Percentiles rank a stretch among this genome's conserved stretches.
phyloP scores from a whole-genome alignment of 1,140 invertebrate genomes.

The Euglossa dilemma region DNA sequence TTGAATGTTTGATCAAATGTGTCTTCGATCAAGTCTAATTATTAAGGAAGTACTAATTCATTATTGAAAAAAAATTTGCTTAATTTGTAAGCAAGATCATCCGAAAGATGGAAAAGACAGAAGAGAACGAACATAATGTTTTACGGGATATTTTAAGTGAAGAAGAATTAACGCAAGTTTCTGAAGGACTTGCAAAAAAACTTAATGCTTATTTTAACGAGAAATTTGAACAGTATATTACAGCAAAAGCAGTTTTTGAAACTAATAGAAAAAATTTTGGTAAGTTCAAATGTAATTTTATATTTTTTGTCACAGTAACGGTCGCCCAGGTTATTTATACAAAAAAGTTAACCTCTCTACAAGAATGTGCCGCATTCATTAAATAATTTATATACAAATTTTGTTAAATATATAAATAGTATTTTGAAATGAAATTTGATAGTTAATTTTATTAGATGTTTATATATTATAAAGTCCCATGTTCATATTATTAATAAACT shows the following conservation, averaged over 20 bases:
- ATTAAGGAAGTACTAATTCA: background rate
- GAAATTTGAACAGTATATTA: constrained; percentile 87
- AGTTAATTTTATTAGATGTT: background rate
- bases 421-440: background rate
- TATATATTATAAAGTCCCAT: background rate
- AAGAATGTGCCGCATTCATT: background rate
- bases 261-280: constrained; percentile 84
- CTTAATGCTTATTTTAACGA: constrained; percentile 85
- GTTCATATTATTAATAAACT: background rate
- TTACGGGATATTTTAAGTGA: constrained; percentile 71
- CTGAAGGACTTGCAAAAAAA: constrained; percentile 82
- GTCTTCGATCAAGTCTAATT: background rate
- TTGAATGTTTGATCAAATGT: constrained; percentile 44
- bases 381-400: background rate
- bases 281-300: constrained; percentile 66
- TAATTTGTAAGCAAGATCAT: background rate
- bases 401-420: background rate
- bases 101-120: constrained; percentile 68
- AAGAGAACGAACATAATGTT: constrained; percentile 74
- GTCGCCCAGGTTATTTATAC: constrained; percentile 33
- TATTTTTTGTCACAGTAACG: constrained; percentile 19
- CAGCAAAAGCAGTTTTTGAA: constrained; percentile 87
- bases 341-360: constrained; percentile 26
- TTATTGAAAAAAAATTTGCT: constrained; percentile 4
- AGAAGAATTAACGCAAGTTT: constrained; percentile 82